A percentile compares a stretch with the other conserved stretches of the same genome.
phyloP scores from a whole-genome alignment of 2,888 invertebrate genomes.

The Parapristionchus giblindavisi region DNA sequence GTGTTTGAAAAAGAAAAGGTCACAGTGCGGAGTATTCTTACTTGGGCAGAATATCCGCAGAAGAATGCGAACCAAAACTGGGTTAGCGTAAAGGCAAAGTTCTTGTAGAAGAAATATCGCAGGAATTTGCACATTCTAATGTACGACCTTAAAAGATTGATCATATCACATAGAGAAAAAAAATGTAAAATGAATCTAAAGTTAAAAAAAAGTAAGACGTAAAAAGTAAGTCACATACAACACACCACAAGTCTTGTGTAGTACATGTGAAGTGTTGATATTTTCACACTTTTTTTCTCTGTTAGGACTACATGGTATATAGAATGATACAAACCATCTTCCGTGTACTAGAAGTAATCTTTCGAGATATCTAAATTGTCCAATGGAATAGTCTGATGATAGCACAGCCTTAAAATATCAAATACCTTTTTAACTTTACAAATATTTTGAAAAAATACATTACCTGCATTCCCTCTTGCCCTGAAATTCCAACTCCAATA shows the following conservation, averaged over 20 bases:
- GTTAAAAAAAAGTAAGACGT: too few relatives aligned
- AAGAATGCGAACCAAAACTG: constrained; percentile 99
- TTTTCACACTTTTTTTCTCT: too few relatives aligned
- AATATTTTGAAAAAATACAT: too few relatives aligned
- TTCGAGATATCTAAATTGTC: constrained; percentile 93
- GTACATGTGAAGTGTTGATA: too few relatives aligned
- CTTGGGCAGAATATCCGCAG: constrained; percentile 99
- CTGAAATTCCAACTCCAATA: constrained; percentile 86
- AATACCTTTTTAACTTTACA: too few relatives aligned
- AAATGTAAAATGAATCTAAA: too few relatives aligned
- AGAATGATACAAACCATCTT: constrained; percentile 42
- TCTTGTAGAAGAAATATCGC: constrained; percentile 98
- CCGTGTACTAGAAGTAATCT: constrained; percentile 86
- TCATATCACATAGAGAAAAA: too few relatives aligned
- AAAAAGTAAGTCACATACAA: too few relatives aligned
- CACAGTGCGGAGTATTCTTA: constrained; percentile 70
- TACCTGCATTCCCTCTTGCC: constrained; percentile 67
- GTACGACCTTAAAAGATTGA: constrained; percentile 80
- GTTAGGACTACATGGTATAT: too few relatives aligned
- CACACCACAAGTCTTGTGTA: too few relatives aligned
- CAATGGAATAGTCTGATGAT: constrained; percentile 96
- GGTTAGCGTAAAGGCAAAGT: constrained; percentile 98
- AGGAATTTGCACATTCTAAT: constrained; percentile 87
- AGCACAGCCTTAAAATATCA: constrained; percentile 81
- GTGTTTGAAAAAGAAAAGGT: too few relatives aligned